Evolutionary conservation across 2,797 vertebrate genomes (phyloP).

Genomic region (Hemibagrus guttatus): DNA sequence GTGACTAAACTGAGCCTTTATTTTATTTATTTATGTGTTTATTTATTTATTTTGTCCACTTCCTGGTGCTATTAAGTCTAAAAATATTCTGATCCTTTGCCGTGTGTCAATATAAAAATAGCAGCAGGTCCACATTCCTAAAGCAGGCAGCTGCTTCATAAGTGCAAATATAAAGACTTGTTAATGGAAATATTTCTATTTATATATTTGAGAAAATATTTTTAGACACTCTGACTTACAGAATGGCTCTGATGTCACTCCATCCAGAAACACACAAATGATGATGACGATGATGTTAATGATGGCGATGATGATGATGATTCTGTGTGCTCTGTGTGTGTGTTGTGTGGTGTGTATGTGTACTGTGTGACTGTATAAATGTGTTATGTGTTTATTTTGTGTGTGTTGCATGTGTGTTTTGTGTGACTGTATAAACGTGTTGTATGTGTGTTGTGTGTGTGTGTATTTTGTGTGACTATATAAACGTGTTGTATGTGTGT

Average conservation of each 20-base stretch:
- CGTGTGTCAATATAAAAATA: not conserved
- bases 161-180: not conserved
- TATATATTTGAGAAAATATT: not conserved
- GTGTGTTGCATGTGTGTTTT: too few species aligned
- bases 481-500: too few species aligned
- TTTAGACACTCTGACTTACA: conserved; percentile 20
- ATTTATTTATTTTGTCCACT: not conserved
- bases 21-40: not conserved
- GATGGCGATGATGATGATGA: not conserved
- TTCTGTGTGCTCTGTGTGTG: too few species aligned
- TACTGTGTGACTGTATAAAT: too few species aligned
- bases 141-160: not conserved
- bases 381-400: too few species aligned
- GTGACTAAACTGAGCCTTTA: not conserved
- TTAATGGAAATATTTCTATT: not conserved
- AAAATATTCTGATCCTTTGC: not conserved
- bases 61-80: not conserved
- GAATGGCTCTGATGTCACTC: conserved; percentile 11
- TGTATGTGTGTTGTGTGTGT: too few species aligned
- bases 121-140: not conserved
- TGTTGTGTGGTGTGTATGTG: too few species aligned
- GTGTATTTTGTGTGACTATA: too few species aligned
- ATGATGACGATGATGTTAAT: not conserved
- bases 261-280: not conserved
- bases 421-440: too few species aligned